phyloP scores from a whole-genome alignment of 2,113 vertebrate genomes.

The Oceanites oceanicus region DNA sequence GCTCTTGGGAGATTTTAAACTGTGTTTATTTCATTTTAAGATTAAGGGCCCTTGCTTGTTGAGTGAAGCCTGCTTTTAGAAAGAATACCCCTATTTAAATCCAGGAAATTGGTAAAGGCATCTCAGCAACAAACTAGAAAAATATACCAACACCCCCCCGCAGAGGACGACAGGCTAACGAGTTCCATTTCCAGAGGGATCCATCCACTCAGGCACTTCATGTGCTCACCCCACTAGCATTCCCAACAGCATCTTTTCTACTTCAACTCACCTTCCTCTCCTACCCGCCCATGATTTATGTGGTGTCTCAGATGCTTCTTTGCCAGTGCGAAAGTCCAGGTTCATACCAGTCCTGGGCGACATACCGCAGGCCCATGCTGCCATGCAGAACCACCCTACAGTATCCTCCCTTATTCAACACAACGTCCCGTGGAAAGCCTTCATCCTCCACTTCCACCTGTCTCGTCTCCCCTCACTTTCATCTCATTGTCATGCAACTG shows the following conservation, averaged over 20 bases:
- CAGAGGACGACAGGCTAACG: accelerated
- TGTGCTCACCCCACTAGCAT: not conserved
- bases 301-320: not conserved
- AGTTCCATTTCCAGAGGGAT: not conserved
- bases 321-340: not conserved
- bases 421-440: accelerated
- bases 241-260: not conserved
- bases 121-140: not conserved
- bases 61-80: not conserved
- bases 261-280: not conserved
- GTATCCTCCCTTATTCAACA: not conserved
- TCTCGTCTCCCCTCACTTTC: not conserved
- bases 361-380: accelerated
- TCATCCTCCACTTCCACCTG: not conserved
- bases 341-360: not conserved
- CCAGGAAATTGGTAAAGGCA: not conserved
- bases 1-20: not conserved
- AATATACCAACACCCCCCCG: not conserved
- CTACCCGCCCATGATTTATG: not conserved
- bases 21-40: not conserved
- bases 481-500: not conserved
- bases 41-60: not conserved
- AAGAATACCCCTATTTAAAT: not conserved
- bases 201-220: not conserved
- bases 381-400: not conserved